Conservation (phyloP, 2,113 vertebrate species). For the Dascyllus trimaculatus region DNA sequence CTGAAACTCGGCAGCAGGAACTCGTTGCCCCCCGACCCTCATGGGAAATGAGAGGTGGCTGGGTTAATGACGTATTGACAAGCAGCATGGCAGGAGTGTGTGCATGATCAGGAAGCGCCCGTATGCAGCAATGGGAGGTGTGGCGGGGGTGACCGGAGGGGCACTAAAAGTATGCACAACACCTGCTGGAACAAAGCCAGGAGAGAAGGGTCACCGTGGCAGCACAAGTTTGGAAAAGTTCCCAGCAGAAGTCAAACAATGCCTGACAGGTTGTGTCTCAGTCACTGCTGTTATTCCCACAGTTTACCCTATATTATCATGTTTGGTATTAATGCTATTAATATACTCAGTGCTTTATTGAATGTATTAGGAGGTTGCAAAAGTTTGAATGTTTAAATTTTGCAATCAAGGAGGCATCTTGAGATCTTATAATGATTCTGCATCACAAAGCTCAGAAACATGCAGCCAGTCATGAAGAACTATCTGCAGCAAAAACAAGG, state of each 20-base stretch:
- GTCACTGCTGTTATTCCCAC: neutral
- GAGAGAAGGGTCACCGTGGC: conserved; percentile 32
- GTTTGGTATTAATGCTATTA: neutral
- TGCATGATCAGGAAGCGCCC: conserved; percentile 66
- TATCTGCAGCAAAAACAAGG: too few species aligned
- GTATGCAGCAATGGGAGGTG: conserved; percentile 45
- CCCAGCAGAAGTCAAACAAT: neutral
- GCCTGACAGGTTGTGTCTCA: neutral
- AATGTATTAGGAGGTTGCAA: too few species aligned
- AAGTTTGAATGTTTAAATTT: too few species aligned
- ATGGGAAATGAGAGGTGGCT: conserved; percentile 64
- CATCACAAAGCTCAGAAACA: too few species aligned
- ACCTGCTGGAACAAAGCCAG: conserved; percentile 62
- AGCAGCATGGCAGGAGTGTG: conserved; percentile 49
- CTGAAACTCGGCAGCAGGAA: conserved; percentile 42
- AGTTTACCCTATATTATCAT: neutral
- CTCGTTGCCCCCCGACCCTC: conserved; percentile 42
- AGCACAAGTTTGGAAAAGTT: conserved; percentile 28
- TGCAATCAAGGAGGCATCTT: too few species aligned
- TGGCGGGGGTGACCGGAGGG: conserved; percentile 29
- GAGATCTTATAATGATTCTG: too few species aligned
- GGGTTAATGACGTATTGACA: conserved; percentile 67
- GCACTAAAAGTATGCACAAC: conserved; percentile 49
- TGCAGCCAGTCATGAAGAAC: too few species aligned
- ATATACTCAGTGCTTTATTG: too few species aligned